A percentile compares a stretch with the other conserved stretches of the same genome.
phyloP scores from a whole-genome alignment of 2,113 vertebrate species.

The Hippoglossus stenolepis region DNA sequence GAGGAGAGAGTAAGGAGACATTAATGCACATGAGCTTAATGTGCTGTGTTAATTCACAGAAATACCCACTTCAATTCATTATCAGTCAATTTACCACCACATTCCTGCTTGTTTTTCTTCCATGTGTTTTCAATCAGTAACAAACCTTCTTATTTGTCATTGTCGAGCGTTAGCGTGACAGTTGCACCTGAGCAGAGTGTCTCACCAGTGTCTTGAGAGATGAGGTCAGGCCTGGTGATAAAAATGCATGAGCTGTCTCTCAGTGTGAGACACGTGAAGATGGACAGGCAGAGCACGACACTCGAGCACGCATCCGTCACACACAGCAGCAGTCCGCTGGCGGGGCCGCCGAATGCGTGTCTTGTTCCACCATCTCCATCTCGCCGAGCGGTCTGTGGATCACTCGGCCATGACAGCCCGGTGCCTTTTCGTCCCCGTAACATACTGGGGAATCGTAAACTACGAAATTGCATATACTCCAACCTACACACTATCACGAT shows the following conservation, averaged over 20 bases:
- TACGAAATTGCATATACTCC: not conserved
- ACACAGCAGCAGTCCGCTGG: slow-evolving; percentile 41
- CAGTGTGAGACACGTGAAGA: slow-evolving; percentile 52
- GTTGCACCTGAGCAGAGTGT: slow-evolving; percentile 34
- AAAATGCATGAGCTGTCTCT: slow-evolving; percentile 70
- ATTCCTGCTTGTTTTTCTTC: not conserved
- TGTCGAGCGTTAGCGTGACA: slow-evolving; percentile 54
- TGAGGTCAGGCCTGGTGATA: slow-evolving; percentile 63
- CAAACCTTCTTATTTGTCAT: slow-evolving; percentile 13
- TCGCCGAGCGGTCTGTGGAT: slow-evolving; percentile 25
- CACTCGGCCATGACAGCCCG: slow-evolving; percentile 32
- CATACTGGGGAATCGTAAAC: slow-evolving; percentile 28
- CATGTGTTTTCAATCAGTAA: not conserved
- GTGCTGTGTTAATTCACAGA: not conserved
- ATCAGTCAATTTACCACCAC: not conserved
- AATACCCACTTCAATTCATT: not conserved
- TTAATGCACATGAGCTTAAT: not conserved
- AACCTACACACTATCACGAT: slow-evolving; percentile 3
- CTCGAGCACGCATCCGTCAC: slow-evolving; percentile 66
- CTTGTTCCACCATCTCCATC: slow-evolving; percentile 55
- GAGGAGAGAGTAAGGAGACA: not conserved
- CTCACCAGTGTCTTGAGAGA: slow-evolving; percentile 51
- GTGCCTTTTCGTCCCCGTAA: slow-evolving; percentile 24
- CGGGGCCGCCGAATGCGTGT: slow-evolving; percentile 65
- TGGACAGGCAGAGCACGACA: slow-evolving; percentile 52